A percentile compares a stretch with the other conserved stretches of the same genome.
Evolutionary conservation across 2,113 vertebrate species (phyloP).

Genomic region (Gila orcuttii): DNA sequence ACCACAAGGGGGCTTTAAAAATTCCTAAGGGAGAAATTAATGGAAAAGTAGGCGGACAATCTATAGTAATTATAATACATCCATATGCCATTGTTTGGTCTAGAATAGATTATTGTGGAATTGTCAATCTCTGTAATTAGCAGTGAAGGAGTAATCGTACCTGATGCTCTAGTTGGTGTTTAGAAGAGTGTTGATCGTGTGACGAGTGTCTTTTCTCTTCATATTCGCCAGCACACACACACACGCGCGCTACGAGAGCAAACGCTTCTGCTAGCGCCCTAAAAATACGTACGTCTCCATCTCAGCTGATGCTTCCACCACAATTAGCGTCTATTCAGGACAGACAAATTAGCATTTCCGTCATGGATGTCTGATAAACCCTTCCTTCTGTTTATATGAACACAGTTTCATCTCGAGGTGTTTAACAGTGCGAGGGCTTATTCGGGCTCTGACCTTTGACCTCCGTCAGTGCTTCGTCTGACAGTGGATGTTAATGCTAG

Average conservation of each 20-base stretch:
- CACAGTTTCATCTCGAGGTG: too few species aligned
- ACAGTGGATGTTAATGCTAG: conserved; percentile 19
- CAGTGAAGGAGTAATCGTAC: neutral
- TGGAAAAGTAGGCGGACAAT: too few species aligned
- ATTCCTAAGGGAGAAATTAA: too few species aligned
- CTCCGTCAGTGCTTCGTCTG: neutral
- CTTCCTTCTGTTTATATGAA: neutral
- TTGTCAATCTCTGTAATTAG: neutral
- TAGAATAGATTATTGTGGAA: neutral
- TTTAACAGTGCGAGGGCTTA: too few species aligned
- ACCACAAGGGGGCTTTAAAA: too few species aligned
- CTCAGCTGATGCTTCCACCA: conserved; percentile 59
- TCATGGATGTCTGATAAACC: conserved; percentile 41
- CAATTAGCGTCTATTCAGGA: conserved; percentile 64
- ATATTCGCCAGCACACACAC: neutral
- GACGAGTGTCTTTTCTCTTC: conserved; percentile 41
- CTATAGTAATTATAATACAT: neutral
- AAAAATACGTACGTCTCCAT: conserved; percentile 57
- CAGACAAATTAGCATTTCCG: conserved; percentile 61
- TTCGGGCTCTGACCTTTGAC: too few species aligned
- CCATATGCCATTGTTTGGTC: neutral
- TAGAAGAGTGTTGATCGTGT: conserved; percentile 33
- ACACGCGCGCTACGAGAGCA: neutral
- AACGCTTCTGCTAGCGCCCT: conserved; percentile 58
- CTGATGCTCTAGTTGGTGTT: too few species aligned